These are phyloP conservation scores for Eulemur coronatus DNA, from an alignment of 2,797 vertebrate species.

Conservation along the genomic window DNA sequence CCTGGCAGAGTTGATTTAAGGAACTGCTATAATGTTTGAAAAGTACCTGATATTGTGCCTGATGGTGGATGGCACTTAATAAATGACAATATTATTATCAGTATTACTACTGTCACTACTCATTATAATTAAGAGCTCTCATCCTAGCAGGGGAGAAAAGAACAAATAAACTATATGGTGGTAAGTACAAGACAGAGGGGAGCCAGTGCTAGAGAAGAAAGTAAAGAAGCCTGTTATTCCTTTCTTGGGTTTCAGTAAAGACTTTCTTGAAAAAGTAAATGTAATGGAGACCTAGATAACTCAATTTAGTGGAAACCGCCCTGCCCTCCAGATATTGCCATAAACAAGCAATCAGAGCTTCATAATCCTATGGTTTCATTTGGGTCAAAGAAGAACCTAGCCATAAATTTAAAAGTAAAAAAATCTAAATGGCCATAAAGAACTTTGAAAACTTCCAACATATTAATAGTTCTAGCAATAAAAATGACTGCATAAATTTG, in stretches of 20 bases:
- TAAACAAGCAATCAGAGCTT: not conserved
- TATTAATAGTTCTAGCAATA: not conserved
- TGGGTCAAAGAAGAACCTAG: not conserved
- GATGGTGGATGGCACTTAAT: not conserved
- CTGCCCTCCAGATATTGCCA: not conserved
- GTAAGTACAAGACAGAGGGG: not conserved
- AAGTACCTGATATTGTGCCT: not conserved
- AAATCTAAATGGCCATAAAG: not conserved
- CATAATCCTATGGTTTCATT: not conserved
- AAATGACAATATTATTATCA: not conserved
- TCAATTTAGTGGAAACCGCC: not conserved
- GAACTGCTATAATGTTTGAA: not conserved
- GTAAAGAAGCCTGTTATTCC: not conserved
- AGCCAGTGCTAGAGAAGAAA: not conserved
- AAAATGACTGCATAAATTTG: not conserved
- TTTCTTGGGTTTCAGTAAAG: not conserved
- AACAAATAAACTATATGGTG: not conserved
- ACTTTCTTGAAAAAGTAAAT: not conserved
- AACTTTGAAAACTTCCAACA: not conserved
- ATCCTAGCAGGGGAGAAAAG: not conserved
- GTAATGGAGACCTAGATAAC: not conserved
- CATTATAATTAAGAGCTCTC: not conserved
- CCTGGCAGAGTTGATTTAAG: not conserved
- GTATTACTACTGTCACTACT: not conserved
- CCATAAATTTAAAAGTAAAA: not conserved